Evolutionary conservation across 1,140 invertebrate genomes (phyloP), one percentile per base, ranked within the genome.

Genomic region (Paralvinella palmiformis): DNA sequence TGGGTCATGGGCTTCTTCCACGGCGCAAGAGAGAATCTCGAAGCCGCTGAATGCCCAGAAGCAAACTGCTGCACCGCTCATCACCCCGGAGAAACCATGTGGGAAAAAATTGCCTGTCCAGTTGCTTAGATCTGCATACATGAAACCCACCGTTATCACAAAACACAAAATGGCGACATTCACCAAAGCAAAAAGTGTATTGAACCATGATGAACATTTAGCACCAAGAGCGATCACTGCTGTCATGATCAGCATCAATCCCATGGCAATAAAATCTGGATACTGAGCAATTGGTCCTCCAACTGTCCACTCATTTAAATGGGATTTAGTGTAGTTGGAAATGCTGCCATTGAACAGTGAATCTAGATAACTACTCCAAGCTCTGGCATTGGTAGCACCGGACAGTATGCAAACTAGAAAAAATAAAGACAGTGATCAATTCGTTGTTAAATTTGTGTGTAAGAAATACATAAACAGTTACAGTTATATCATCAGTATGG

Each of bases 11-110:
- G 89, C 89, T 81, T 94, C 91, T 80, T 94, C 91, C 10, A 90
- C 89, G 0, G 90, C 94, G 10, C 92, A 93, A 4, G 92, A 91
- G 64, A 97, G 94, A n/a, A 71, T 69, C 31, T 80, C 78, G 57
- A 71, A 79, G 3, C 78, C 78, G 37, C 68, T 68, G 36, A 70
- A 75, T 4, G 78, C 77, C 53, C 76, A 80, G 62, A 77, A 75
- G 45, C 72, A 72, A 0, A 70, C 55, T 0, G 72, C 91, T 5
- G 91, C 71, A 4, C 69, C 76, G 4, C 62, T 60, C 33, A 79
- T 33, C 0, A 77, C 68, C 10, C 74, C 71, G 17, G 58, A 58
- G 17, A 70, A 29, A 7, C 75, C 77, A 65, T 67, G 71, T 4
- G 74, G 73, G 37, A 72, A 65, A 59, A 76, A 79, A 20, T 74